phyloP scores from a whole-genome alignment of 2,113 vertebrate species.

The Octodon degus region DNA sequence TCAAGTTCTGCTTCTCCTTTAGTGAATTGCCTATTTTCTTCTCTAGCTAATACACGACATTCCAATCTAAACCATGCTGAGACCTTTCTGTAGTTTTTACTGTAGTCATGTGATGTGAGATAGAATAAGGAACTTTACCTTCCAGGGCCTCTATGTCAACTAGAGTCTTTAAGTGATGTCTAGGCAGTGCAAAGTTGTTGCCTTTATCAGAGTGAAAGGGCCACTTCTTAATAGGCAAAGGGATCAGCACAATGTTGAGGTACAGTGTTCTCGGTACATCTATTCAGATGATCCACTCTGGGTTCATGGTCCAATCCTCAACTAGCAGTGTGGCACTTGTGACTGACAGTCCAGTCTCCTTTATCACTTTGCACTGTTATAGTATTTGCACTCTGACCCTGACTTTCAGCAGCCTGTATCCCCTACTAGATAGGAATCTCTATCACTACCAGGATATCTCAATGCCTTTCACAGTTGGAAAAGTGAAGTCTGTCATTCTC shows the following conservation, averaged over 20 bases:
- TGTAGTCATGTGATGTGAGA: neutral
- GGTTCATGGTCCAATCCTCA: neutral
- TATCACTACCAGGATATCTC: no score
- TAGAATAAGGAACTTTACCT: neutral
- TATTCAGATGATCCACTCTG: neutral
- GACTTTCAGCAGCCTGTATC: neutral
- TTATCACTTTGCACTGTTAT: neutral
- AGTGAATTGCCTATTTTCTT: neutral
- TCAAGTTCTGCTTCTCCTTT: neutral
- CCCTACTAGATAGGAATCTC: no score
- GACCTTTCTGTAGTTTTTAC: neutral
- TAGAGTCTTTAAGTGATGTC: neutral
- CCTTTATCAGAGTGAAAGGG: neutral
- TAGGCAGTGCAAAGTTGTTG: neutral
- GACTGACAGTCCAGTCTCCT: neutral
- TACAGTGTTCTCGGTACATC: neutral
- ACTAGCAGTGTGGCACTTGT: neutral
- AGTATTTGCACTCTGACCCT: neutral
- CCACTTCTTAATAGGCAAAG: neutral
- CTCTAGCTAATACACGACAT: neutral
- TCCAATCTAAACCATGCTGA: neutral
- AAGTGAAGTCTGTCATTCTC: neutral
- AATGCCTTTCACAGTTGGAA: neutral
- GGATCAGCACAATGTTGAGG: neutral
- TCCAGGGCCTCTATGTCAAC: neutral